phyloP scores from a whole-genome alignment of 2,113 vertebrate genomes.

The Peromyscus californicus region DNA sequence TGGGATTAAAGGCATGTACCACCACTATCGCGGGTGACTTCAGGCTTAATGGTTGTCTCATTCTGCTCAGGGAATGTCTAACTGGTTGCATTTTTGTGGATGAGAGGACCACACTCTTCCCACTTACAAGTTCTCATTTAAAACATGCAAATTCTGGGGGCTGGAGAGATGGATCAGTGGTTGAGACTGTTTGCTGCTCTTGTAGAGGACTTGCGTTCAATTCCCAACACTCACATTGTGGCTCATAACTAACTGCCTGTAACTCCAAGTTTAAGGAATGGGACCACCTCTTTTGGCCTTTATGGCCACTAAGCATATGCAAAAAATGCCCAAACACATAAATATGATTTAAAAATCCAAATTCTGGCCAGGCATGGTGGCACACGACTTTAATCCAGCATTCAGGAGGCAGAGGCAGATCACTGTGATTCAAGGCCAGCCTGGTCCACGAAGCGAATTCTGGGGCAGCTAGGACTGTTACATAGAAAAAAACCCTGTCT shows the following conservation, averaged over 20 bases:
- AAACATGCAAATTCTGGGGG: neutral
- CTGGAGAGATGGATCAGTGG: neutral
- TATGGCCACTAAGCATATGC: neutral
- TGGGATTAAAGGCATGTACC: neutral
- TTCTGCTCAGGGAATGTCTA: neutral
- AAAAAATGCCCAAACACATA: neutral
- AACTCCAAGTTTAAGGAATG: neutral
- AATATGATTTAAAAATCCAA: neutral
- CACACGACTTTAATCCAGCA: neutral
- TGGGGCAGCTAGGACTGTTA: neutral
- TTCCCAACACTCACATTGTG: neutral
- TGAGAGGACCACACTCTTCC: neutral
- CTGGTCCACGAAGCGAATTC: neutral
- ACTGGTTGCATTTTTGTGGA: neutral
- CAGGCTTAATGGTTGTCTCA: neutral
- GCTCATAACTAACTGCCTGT: neutral
- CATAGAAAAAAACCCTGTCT: neutral
- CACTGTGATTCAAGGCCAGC: neutral
- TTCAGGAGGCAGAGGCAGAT: neutral
- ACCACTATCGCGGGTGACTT: neutral
- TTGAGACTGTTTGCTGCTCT: neutral
- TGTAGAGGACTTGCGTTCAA: neutral
- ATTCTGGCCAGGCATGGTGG: neutral
- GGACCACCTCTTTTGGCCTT: neutral
- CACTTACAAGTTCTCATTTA: conserved; percentile 2